phyloP scores from a whole-genome alignment of 2,113 vertebrate species.

The Dicerorhinus sumatrensis region DNA sequence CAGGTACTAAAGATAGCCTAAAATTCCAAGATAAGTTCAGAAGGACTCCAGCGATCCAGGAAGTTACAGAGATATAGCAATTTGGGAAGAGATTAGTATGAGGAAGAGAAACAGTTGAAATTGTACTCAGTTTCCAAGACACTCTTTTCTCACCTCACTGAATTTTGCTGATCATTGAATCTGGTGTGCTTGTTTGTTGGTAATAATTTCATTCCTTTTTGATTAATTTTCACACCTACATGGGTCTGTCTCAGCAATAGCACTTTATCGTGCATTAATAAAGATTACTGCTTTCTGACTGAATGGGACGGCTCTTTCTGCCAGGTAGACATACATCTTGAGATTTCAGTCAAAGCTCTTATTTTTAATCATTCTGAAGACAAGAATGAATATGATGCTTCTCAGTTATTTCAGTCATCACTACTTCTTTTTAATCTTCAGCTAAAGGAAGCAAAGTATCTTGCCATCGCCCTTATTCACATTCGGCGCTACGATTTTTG shows the following conservation, averaged over 20 bases:
- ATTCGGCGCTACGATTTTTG: neutral
- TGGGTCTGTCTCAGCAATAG: neutral
- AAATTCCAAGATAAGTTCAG: neutral
- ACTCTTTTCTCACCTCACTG: neutral
- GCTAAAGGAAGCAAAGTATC: neutral
- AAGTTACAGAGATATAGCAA: neutral
- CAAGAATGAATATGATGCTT: neutral
- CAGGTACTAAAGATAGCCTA: neutral
- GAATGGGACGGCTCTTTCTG: neutral
- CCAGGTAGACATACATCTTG: neutral
- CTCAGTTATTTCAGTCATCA: neutral
- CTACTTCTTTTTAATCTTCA: slow-evolving; percentile 29
- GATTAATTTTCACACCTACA: neutral
- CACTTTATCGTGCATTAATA: neutral
- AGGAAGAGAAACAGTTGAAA: slow-evolving; percentile 16
- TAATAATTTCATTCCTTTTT: slow-evolving; percentile 34
- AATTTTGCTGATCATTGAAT: slow-evolving; percentile 35
- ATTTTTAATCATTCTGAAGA: slow-evolving; percentile 58
- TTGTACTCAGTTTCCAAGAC: neutral
- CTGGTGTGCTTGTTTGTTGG: slow-evolving; percentile 14
- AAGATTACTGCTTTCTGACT: neutral
- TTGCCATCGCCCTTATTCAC: neutral
- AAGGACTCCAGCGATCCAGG: neutral
- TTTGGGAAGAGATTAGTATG: neutral
- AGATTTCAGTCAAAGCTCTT: neutral